A percentile compares a stretch with the other conserved stretches of the same genome.
Conservation (phyloP, 2,888 invertebrate genomes). For the Onthophagus sagittarius region DNA sequence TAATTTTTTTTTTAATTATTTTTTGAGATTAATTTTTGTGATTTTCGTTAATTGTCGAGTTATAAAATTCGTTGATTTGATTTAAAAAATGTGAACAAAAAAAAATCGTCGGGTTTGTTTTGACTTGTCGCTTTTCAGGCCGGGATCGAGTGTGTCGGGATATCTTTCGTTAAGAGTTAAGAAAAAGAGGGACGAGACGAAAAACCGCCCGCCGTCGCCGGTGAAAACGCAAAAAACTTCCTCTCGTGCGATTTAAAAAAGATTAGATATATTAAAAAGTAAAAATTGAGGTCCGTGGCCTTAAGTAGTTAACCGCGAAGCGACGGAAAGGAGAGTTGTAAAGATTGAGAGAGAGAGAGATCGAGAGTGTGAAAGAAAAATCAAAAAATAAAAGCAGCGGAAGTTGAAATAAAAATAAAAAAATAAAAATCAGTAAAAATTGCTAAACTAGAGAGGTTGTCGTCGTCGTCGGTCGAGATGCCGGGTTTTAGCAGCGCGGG, state of each 20-base stretch:
- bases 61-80: not conserved
- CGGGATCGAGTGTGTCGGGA: not conserved
- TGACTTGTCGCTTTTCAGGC: constrained; percentile 6
- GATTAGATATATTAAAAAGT: not conserved
- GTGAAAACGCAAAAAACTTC: not conserved
- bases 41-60: not conserved
- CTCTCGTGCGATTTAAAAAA: not conserved
- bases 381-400: not conserved
- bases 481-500: constrained; percentile 80
- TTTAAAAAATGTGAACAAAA: not conserved
- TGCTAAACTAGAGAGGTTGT: not conserved
- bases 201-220: not conserved
- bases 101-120: not conserved
- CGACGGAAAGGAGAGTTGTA: not conserved
- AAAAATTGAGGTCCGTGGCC: not conserved
- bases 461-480: constrained; percentile 50
- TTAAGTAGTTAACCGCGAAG: not conserved
- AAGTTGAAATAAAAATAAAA: not conserved
- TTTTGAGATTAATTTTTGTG: not conserved
- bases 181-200: not conserved
- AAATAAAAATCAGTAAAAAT: not conserved
- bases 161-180: not conserved
- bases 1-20: too few species aligned
- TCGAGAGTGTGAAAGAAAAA: not conserved
- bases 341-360: not conserved